phyloP scores from a whole-genome alignment of 1,140 invertebrate species.

The Drosophila carrolli region DNA sequence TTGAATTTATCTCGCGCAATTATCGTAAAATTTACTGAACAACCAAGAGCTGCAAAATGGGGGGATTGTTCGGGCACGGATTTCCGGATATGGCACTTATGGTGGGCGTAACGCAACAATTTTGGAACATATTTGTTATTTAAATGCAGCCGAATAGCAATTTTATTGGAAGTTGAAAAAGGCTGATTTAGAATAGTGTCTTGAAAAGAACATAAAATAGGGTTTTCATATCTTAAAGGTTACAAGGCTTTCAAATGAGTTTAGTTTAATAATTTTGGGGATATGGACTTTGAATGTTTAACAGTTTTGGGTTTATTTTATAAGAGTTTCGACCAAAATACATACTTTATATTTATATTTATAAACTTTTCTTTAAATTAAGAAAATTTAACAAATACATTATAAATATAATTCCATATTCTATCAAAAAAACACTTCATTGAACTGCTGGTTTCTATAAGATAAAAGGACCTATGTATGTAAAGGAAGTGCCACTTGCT shows the following conservation, averaged over 20 bases:
- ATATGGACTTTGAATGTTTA: too few relatives aligned
- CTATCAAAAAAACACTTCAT: background rate
- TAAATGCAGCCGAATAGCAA: slow-evolving; percentile 19
- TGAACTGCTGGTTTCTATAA: background rate
- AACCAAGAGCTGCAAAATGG: slow-evolving; percentile 8
- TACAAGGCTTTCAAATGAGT: too few relatives aligned
- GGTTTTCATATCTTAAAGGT: too few relatives aligned
- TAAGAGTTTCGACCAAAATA: too few relatives aligned
- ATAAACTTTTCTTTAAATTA: too few relatives aligned
- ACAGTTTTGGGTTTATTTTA: too few relatives aligned
- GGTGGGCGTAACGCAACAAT: slow-evolving; percentile 36
- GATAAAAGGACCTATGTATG: background rate
- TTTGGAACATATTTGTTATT: slow-evolving; percentile 41
- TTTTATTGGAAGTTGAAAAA: background rate
- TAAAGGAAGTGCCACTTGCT: slow-evolving; percentile 36
- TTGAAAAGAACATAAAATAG: background rate
- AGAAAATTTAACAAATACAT: too few relatives aligned
- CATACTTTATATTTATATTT: too few relatives aligned
- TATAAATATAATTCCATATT: background rate
- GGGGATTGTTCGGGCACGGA: slow-evolving; percentile 5
- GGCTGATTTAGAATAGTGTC: background rate
- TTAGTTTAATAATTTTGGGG: too few relatives aligned
- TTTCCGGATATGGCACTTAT: slow-evolving; percentile 14
- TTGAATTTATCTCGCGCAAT: slow-evolving; percentile 69
- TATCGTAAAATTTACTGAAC: slow-evolving; percentile 63